Base-by-base conservation (phyloP, 1,140 invertebrate species). In the Trissolcus basalis region DNA sequence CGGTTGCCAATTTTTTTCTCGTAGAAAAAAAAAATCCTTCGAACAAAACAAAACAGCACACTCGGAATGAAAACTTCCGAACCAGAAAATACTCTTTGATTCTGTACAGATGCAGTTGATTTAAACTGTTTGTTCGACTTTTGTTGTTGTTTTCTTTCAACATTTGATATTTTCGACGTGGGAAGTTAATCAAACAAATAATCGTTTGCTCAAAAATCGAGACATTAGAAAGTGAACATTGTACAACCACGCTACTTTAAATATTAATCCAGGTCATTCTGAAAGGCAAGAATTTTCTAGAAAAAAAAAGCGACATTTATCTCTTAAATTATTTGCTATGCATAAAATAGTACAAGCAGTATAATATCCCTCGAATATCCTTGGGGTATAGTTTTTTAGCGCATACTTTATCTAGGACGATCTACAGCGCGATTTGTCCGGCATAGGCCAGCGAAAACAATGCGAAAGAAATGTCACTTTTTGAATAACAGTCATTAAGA, bases 341-440 rank as follows among this genome's bases (percentile, higher is more conserved):
- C 49, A 53, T 44, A 61, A 32, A 63, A 54, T n/a, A 27, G 12
- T 60, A 27, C 33, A 27, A 12, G 33, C 47, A 32, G 36, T 51
- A 60, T 27, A 9, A 51, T 61, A 61, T 61, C 15, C 43, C 59
- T 50, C 13, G 33, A 61, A 51, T 61, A 44, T 61, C 59, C 59
- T 61, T 44, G 59, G 56, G 56, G 56, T 60, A 50, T 49, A 49
- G 47, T 59, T 49, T 19, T 59, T 49, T 14, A 48, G 11, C 48
- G 45, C 35, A 59, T 49, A 59, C 43, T 59, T 59, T 48, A 59
- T 49, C 45, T 49, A 59, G 56, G 35, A 39, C n/a, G 36, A 39
- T 49, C 33, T 45, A 36, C 54, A 32, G n/a, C 1, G 13, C 1
- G 13, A 33, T 33, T 44, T 33, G n/a, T 45, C 36, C 44, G 33